Conservation (phyloP, 1,140 invertebrate genomes). For the Akabosia matsudoensis region DNA sequence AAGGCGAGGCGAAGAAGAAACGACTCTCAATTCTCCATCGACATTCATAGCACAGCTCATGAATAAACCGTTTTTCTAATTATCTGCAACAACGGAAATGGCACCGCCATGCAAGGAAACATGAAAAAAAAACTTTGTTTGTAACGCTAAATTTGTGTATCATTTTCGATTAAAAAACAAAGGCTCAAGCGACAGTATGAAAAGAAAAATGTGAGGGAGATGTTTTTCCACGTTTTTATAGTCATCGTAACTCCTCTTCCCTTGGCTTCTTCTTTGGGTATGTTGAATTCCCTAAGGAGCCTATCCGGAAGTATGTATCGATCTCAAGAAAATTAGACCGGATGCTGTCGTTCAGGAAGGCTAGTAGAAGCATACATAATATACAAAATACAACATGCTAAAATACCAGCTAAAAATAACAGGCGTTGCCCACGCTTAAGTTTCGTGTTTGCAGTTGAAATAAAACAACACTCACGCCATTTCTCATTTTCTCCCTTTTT, state of each 20-base stretch:
- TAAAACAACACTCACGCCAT: not conserved
- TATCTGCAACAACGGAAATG: too few species aligned
- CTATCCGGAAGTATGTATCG: constrained; percentile 24
- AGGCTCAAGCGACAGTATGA: too few species aligned
- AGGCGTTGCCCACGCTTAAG: not conserved
- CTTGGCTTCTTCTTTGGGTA: not conserved
- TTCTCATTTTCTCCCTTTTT: constrained; percentile 1
- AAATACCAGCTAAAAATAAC: not conserved
- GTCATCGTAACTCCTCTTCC: not conserved
- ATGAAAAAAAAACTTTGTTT: too few species aligned
- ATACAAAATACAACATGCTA: not conserved
- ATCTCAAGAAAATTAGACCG: constrained; percentile 23
- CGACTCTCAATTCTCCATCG: too few species aligned
- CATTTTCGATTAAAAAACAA: too few species aligned
- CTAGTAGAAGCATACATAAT: too few species aligned
- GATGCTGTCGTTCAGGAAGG: constrained; percentile 22
- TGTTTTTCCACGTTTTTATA: not conserved
- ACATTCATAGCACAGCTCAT: too few species aligned
- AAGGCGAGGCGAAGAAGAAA: too few species aligned
- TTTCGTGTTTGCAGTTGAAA: not conserved
- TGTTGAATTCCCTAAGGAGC: not conserved
- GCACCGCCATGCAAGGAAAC: too few species aligned
- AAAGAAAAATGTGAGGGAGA: too few species aligned
- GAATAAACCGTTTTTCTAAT: too few species aligned
- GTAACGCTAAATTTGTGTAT: too few species aligned